Evolutionary conservation across 2,888 invertebrate species (phyloP).

Genomic region (Marasmarcha lunaedactyla): DNA sequence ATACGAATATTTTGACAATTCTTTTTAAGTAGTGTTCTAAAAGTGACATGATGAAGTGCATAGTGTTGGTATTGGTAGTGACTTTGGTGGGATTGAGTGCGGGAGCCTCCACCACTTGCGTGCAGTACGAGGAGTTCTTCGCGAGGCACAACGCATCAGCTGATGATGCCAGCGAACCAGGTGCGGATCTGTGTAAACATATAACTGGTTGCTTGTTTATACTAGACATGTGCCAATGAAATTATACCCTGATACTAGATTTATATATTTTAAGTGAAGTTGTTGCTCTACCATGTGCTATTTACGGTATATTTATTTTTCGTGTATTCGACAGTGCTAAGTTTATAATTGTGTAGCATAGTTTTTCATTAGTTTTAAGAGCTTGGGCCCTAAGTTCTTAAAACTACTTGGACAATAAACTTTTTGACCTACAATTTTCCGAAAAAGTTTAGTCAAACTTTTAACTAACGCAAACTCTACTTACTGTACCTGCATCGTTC

Average conservation of each 20-base stretch:
- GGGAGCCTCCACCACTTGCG: conserved; percentile 42
- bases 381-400: too few relatives aligned
- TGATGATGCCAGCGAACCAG: conserved; percentile 57
- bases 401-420: too few relatives aligned
- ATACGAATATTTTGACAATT: conserved; percentile 18
- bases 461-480: too few relatives aligned
- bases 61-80: conserved; percentile 37
- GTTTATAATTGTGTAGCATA: too few relatives aligned
- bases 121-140: conserved; percentile 46
- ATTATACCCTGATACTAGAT: not conserved
- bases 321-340: too few relatives aligned
- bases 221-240: conserved; percentile 1
- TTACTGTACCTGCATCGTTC: too few relatives aligned
- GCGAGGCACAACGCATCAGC: conserved; percentile 57
- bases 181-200: conserved; percentile 38
- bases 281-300: too few relatives aligned
- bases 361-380: too few relatives aligned
- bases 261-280: too few relatives aligned
- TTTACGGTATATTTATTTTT: too few relatives aligned
- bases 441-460: too few relatives aligned
- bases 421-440: too few relatives aligned
- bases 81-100: conserved; percentile 35
- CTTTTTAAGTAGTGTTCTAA: not conserved
- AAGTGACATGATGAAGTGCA: conserved; percentile 57
- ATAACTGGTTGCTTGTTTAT: conserved; percentile 4